Percentiles rank a stretch among this genome's conserved stretches.
phyloP scores from a whole-genome alignment of 2,797 vertebrate species.

The Dendrocincla fuliginosa region DNA sequence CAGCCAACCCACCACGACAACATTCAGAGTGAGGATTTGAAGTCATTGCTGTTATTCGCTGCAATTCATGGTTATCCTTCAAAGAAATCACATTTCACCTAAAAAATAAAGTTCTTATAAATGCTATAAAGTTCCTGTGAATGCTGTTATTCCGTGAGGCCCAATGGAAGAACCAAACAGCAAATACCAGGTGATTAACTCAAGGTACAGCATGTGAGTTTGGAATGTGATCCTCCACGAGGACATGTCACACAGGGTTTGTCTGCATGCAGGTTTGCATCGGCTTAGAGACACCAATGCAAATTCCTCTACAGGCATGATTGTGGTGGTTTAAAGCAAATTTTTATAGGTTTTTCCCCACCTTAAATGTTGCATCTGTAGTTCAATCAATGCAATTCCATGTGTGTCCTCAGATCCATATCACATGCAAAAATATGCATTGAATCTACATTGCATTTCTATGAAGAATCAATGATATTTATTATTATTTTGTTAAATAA shows the following conservation, averaged over 20 bases:
- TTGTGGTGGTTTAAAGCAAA: neutral
- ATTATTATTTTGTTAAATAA: neutral
- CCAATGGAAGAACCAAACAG: neutral
- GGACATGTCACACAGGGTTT: accelerated
- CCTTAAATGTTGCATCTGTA: neutral
- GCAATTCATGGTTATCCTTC: neutral
- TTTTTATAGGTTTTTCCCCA: neutral
- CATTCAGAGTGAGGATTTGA: neutral
- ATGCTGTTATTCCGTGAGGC: neutral
- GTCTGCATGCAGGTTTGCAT: neutral
- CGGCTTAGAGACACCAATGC: neutral
- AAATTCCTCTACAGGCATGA: neutral
- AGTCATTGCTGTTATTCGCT: neutral
- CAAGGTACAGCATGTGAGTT: neutral
- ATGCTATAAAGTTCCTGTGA: neutral
- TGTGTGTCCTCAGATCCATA: neutral
- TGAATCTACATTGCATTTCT: neutral
- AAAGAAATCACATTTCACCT: neutral
- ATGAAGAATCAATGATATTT: neutral
- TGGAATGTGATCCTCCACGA: neutral
- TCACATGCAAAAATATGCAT: neutral
- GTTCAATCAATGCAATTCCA: neutral
- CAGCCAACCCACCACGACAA: accelerated
- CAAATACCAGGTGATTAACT: neutral
- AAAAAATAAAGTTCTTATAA: neutral